These are phyloP conservation scores for Azemiops feae DNA, from an alignment of 2,113 vertebrate genomes.

Conservation along the genomic window DNA sequence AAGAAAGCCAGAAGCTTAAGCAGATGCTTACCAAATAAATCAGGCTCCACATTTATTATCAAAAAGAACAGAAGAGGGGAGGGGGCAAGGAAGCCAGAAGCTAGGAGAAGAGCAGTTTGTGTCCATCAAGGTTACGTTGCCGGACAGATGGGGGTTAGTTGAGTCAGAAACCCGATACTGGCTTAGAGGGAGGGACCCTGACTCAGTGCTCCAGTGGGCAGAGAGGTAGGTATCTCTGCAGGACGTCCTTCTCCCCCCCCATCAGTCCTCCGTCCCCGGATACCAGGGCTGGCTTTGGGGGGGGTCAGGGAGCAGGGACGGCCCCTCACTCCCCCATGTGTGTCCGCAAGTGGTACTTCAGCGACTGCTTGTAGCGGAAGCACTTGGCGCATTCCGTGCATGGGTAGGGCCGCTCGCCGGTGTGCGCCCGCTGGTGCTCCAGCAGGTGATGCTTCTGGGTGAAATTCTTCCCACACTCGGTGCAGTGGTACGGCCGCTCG, in stretches of 20 bases:
- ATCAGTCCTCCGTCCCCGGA: not conserved
- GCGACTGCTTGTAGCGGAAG: constrained; percentile 82
- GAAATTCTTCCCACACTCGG: constrained; percentile 79
- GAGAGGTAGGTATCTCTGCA: not conserved
- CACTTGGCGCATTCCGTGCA: constrained; percentile 80
- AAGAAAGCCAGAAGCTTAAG: constrained; percentile 7
- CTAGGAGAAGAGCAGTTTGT: constrained; percentile 51
- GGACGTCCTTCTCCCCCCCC: not conserved
- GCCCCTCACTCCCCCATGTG: constrained; percentile 72
- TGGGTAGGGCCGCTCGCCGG: constrained; percentile 76
- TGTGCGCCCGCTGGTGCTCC: constrained; percentile 78
- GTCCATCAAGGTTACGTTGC: constrained; percentile 36
- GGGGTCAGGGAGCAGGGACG: not conserved
- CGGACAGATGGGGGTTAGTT: not conserved
- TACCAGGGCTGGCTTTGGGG: not conserved
- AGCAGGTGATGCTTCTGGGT: constrained; percentile 78
- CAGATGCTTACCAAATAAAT: constrained; percentile 55
- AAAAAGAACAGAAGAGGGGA: constrained; percentile 55
- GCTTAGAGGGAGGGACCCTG: not conserved
- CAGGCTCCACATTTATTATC: constrained; percentile 67
- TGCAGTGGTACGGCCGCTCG: constrained; percentile 78
- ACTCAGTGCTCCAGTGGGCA: not conserved
- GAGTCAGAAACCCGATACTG: not conserved
- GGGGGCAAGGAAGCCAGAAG: constrained; percentile 45
- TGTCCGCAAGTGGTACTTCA: constrained; percentile 81